phyloP scores from a whole-genome alignment of 2,113 vertebrate genomes.

The Bambusicola thoracicus region DNA sequence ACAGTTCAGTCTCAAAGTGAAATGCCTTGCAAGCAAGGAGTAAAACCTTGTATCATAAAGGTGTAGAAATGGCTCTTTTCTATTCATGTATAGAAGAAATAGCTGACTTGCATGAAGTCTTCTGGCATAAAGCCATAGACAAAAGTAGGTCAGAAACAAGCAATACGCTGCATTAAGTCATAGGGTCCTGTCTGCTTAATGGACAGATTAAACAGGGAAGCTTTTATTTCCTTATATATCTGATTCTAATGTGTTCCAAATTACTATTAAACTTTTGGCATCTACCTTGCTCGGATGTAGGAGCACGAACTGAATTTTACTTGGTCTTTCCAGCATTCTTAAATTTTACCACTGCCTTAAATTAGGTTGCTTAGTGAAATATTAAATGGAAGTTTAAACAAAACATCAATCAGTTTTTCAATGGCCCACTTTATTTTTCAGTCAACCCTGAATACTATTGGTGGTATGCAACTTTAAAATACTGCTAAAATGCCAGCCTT shows the following conservation, averaged over 20 bases:
- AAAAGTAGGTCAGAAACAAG: slow-evolving; percentile 1
- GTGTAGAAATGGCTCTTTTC: background rate
- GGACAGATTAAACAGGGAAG: background rate
- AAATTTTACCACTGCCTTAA: background rate
- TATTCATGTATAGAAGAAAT: background rate
- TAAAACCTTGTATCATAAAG: background rate
- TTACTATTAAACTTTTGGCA: background rate
- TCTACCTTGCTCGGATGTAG: background rate
- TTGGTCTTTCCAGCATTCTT: background rate
- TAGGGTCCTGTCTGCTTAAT: background rate
- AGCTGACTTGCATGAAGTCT: background rate
- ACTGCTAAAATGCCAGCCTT: background rate
- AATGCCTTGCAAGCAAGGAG: background rate
- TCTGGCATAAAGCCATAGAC: background rate
- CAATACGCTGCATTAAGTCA: background rate
- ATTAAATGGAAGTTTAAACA: background rate
- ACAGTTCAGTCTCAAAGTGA: background rate
- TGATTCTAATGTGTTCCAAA: background rate
- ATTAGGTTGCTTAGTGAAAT: background rate
- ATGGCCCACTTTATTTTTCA: background rate
- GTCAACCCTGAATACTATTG: background rate
- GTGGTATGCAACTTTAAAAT: background rate
- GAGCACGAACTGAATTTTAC: background rate
- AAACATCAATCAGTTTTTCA: background rate
- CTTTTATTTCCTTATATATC: background rate